Base-by-base conservation (phyloP, 2,113 vertebrate genomes). In the Anguilla rostrata region DNA sequence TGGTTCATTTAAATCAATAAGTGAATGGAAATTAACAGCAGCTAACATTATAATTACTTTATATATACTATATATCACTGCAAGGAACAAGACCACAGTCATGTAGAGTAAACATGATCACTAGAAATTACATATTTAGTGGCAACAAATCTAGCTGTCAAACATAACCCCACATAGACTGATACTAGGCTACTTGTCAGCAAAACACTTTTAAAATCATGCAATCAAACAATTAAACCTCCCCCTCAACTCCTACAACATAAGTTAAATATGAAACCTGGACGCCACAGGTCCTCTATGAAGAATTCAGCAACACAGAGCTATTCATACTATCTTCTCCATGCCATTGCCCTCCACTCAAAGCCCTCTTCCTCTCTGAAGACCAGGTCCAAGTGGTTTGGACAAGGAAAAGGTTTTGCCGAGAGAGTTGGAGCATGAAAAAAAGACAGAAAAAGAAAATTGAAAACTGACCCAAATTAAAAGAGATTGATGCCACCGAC, bases 381-480 rank as follows among this genome's bases (percentile, higher is more conserved):
- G 7, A 53, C 49, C 5, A 78, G 39, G 7, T 39, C 75, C 5
- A 41, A 18, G 39, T 12, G n/a, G 26, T 75, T 75, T 29, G 26
- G n/a, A 75, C 34, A 26, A 2, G 26, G 26, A n/a, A 71, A 71
- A 6, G 71, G 71, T 75, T 75, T 75, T 75, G 71, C 26, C 7
- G 16, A 75, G n/a, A 14, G 4, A 29, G 5, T 75, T 34, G n/a
- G 71, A 75, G n/a, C 49, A 11, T 53, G 22, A 20, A 75, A 75
- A 75, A n/a, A 71, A n/a, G 26, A 71, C 22, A n/a, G 15, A 18
- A 46, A 78, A 84, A 78, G 78, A 26, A 11, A 66, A 20, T 2
- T 46, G 43, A 6, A n/a, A 84, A 79, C 75, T 84, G 26, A 39
- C 40, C 66, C 1, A 46, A 84, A 75, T 84, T 43, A 84, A 78